Evolutionary conservation across 2,797 vertebrate genomes (phyloP).

Genomic region (Prunella strophiata): DNA sequence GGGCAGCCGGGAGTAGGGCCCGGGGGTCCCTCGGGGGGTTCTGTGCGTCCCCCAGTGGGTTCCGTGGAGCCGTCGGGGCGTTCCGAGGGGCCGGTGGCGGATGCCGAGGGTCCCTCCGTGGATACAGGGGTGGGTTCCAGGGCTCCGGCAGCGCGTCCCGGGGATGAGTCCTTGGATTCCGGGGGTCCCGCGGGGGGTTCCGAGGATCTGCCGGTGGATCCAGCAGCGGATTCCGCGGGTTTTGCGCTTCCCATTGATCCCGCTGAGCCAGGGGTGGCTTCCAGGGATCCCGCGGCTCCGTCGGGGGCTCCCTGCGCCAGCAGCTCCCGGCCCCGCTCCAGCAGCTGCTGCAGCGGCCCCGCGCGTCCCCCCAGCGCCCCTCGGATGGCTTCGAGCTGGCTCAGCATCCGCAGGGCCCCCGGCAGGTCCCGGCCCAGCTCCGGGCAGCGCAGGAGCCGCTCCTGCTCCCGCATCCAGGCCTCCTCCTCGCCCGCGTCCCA

Average conservation of each 20-base stretch:
- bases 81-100: accelerated
- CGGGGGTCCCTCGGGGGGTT: accelerated
- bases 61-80: not conserved
- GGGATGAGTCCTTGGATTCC: accelerated
- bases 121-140: not conserved
- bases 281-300: not conserved
- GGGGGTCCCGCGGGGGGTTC: not conserved
- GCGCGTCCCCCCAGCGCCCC: slow-evolving; percentile 92
- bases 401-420: slow-evolving; percentile 87
- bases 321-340: slow-evolving; percentile 83
- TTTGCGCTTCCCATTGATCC: not conserved
- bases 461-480: slow-evolving; percentile 94
- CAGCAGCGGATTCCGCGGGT: not conserved
- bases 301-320: not conserved
- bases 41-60: accelerated
- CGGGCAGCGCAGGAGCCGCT: slow-evolving; percentile 87
- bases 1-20: not conserved
- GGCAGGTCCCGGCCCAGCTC: slow-evolving; percentile 92
- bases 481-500: slow-evolving; percentile 94
- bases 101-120: not conserved
- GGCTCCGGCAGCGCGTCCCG: accelerated
- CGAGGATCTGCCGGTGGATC: not conserved
- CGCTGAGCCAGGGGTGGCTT: not conserved
- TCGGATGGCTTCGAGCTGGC: slow-evolving; percentile 90
- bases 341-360: slow-evolving; percentile 85